Percentiles rank a stretch among this genome's conserved stretches.
These are phyloP conservation scores for Fissipunctia ypsillon DNA, from an alignment of 2,888 invertebrate genomes.

Conservation along the genomic window DNA sequence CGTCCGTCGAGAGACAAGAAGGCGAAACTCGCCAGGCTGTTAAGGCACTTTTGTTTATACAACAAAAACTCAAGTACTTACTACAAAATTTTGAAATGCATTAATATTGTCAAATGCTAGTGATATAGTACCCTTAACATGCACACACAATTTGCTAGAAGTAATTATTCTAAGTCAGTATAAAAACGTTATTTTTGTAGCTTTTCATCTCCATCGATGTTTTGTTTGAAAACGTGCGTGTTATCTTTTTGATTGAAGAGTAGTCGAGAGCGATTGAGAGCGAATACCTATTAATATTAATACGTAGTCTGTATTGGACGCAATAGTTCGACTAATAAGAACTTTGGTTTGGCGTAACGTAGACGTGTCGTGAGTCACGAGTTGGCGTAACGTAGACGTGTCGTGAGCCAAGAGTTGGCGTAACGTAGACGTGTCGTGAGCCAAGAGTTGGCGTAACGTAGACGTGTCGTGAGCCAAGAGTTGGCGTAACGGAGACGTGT, in stretches of 20 bases:
- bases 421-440: neutral
- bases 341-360: neutral
- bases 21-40: neutral
- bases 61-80: neutral
- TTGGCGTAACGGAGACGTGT: neutral
- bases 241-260: constrained; percentile 56
- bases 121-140: constrained; percentile 38
- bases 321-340: neutral
- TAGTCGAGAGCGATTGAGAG: constrained; percentile 51
- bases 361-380: neutral
- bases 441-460: neutral
- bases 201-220: constrained; percentile 51
- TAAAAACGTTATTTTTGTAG: constrained; percentile 42
- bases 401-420: neutral
- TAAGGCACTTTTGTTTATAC: neutral
- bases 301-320: neutral
- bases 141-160: constrained; percentile 53
- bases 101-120: constrained; percentile 2
- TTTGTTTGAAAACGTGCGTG: constrained; percentile 67
- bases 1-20: accelerated
- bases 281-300: neutral
- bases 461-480: neutral
- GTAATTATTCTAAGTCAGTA: constrained; percentile 34
- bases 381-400: neutral
- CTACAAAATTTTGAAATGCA: neutral